Evolutionary conservation across 2,888 invertebrate species (phyloP), one percentile per base, ranked within the genome.

Genomic region (Cheilosia pagana): DNA sequence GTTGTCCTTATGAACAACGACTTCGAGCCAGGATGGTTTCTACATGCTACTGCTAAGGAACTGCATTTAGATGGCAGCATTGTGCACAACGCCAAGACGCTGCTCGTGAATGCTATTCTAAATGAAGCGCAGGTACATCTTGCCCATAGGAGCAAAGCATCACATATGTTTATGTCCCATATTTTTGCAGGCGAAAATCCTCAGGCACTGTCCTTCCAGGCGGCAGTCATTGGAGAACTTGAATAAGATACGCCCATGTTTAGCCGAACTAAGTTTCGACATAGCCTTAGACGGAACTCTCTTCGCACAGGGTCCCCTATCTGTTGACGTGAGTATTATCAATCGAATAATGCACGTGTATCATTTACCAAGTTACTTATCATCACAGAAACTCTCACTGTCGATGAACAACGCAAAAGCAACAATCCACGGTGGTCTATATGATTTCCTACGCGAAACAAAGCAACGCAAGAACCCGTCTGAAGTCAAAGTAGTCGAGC

Each of bases 291-390:
- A 97, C 90, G 95, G 96, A 0, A 95, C 95, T 0, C 93, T 97
- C 10, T 95, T 95, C 87, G 96, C 96, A 6, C 96, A 96, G 88
- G 96, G 96, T 3, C 96, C 96, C n/a, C 92, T 96, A n/a, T 96
- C 96, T 87, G 95, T 97, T 50, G 96, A 97, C 93, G 96, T 96
- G 91, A 39, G 23, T 76, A 12, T 65, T 57, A 35, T 43, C 41
- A 31, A 8, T 81, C 28, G 1, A n/a, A 7, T 1, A n/a, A 28
- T 19, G 48, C 10, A 3, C 21, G 3, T 8, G 1, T 2, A 19
- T 7, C 21, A 3, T 70, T 62, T 55, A 16, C 23, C 60, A 31
- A 21, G 50, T 63, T 63, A 55, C 48, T 6, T 57, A 68, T 82
- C 3, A 28, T 87, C 87, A 1, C 76, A 92, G 92, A 92, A 92